Base-by-base conservation (phyloP, 2,888 invertebrate species). In the Melipona bicolor region DNA sequence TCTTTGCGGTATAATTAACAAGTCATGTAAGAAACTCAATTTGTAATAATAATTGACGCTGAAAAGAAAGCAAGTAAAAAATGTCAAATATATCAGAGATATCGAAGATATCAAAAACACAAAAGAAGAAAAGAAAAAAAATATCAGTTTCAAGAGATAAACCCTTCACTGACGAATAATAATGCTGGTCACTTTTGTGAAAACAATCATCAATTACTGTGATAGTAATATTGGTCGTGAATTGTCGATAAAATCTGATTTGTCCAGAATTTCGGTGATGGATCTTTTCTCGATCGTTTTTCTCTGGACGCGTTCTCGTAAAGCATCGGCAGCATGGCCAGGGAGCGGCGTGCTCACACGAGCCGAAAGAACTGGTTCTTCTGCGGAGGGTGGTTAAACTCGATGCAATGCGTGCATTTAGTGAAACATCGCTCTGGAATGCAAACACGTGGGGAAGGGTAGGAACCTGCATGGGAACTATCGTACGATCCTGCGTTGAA, bases 351-450 rank as follows among this genome's bases (percentile, higher is more conserved):
- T 73, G 79, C 50, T 77, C 81, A 27, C 81, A 27, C 77, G 78
- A 80, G 75, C 90, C 90, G 87, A 91, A 89, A 91, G 91, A 92
- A 92, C 92, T 91, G 92, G 92, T 92, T 92, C 90, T 89, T 85
- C 91, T 87, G 79, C 88, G 80, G 87, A 90, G 91, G 92, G 90
- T 91, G 91, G 90, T 91, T 92, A 90, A 89, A 92, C 91, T 86
- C 92, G 89, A 88, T 88, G 91, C 91, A 92, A 91, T 91, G 91
- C 91, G 86, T 88, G 91, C 91, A 91, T 91, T 91, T 91, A 90
- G 89, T 88, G 90, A 87, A 91, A 90, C 90, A 89, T 89, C 89
- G 87, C 83, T 81, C 85, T 86, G 89, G 89, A 89, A 89, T 89
- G 89, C 89, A 89, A 89, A 88, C 88, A 89, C 90, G 85, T 81